A percentile compares a stretch with the other conserved stretches of the same genome.
These are phyloP conservation scores for Enteromius fasciolatus DNA, from an alignment of 2,797 vertebrate genomes.

Conservation along the genomic window DNA sequence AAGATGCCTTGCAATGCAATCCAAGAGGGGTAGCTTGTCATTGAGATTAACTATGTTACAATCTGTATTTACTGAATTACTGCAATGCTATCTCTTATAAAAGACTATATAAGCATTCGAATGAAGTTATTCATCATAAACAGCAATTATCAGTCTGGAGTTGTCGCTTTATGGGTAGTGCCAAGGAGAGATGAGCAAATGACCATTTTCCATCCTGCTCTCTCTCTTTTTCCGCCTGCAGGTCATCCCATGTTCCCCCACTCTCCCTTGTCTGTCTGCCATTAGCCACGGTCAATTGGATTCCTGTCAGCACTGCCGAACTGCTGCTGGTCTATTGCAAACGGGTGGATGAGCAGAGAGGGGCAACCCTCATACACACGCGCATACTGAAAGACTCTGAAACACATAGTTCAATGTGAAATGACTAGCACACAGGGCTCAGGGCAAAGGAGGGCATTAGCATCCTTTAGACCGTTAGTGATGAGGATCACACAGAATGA, in stretches of 20 bases:
- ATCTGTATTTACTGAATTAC: constrained; percentile 2
- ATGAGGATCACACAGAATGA: constrained; percentile 25
- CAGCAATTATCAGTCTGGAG: background rate
- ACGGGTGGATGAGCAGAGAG: constrained; percentile 74
- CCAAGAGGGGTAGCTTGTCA: background rate
- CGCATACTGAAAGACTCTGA: constrained; percentile 10
- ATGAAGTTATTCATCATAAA: constrained; percentile 10
- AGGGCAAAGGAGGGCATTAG: constrained; percentile 68
- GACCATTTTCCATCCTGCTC: constrained; percentile 55
- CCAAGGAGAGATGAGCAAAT: constrained; percentile 50
- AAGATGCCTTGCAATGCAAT: background rate
- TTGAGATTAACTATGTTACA: background rate
- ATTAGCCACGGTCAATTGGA: constrained; percentile 81
- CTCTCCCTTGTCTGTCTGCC: constrained; percentile 75
- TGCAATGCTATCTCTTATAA: background rate
- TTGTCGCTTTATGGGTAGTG: background rate
- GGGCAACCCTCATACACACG: constrained; percentile 15
- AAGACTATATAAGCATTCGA: background rate
- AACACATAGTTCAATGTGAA: constrained; percentile 30
- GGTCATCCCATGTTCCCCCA: constrained; percentile 65
- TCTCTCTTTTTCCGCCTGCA: constrained; percentile 70
- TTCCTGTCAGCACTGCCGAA: constrained; percentile 78
- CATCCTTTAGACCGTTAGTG: constrained; percentile 61
- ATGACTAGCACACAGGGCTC: constrained; percentile 39
- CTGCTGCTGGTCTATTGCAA: constrained; percentile 77